Evolutionary conservation across 2,888 invertebrate genomes (phyloP), one percentile per base, ranked within the genome.

Genomic region (Tubulanus polymorphus): DNA sequence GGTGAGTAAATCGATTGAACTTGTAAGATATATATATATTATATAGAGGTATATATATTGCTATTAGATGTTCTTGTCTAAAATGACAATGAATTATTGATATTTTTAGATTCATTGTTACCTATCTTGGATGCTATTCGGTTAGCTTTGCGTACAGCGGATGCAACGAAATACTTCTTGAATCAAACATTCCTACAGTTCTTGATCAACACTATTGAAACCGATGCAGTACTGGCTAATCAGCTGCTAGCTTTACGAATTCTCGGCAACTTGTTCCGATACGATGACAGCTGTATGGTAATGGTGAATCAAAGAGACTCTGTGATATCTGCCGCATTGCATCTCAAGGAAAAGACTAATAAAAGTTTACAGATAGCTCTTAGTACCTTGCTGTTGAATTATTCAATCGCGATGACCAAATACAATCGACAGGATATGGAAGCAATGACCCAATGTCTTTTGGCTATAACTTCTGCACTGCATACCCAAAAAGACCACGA

Each of bases 181-280:
- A 80, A 81, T 61, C 76, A 64, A 56, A 78, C 71, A 25, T 87
- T 84, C 46, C 64, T 83, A 12, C 70, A 78, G 23, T 69, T 73
- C 23, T 67, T 84, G 20, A 65, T 83, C 6, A 63, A 69, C 63
- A 68, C 83, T 76, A 59, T 78, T n/a, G 51, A 61, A n/a, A 53
- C 65, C 3, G 64, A 61, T 8, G 56, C 55, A n/a, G 52, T 63
- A 1, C 54, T 62, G n/a, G 64, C 69, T 54, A 71, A 72, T 53
- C 84, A 83, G 57, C 83, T 82, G 66, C 73, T 85, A 28, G 71
- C 75, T n/a, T 68, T 80, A 2, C 63, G 76, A 1, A 81, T 86
- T 47, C 71, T 94, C 1, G 87, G 88, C 63, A 96, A 96, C 79
- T 86, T 91, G 72, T 89, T 92, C 78, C 80, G 83, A 20, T 88